These are phyloP conservation scores for Ostrea edulis DNA, from an alignment of 1,140 invertebrate genomes.

Conservation along the genomic window DNA sequence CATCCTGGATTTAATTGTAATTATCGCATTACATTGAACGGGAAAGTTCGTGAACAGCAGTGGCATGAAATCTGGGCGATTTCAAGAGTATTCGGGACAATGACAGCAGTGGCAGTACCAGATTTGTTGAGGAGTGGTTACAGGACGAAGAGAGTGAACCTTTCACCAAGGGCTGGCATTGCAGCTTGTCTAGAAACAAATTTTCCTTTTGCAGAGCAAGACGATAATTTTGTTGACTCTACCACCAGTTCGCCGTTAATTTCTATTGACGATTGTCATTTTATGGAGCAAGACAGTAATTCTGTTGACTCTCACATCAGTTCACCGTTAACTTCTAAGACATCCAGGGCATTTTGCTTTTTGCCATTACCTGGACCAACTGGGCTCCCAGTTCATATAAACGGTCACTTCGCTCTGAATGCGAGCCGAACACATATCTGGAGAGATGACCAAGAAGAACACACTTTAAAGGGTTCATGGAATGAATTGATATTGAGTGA, in stretches of 20 bases:
- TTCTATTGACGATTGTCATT: background rate
- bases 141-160: slow-evolving; percentile 52
- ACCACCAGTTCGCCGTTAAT: background rate
- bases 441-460: background rate
- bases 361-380: slow-evolving; percentile 73
- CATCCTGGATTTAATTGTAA: background rate
- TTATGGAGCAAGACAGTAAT: background rate
- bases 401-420: slow-evolving; percentile 76
- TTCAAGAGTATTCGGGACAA: slow-evolving; percentile 10
- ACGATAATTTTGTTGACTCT: background rate
- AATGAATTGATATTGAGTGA: slow-evolving; percentile 64
- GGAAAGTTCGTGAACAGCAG: background rate
- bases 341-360: slow-evolving; percentile 70
- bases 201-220: background rate
- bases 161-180: slow-evolving; percentile 72
- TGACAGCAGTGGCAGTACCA: background rate
- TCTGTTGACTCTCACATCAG: background rate
- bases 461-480: slow-evolving; percentile 58
- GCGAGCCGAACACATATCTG: slow-evolving; percentile 59
- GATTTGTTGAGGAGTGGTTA: slow-evolving; percentile 50
- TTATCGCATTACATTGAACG: background rate
- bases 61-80: slow-evolving; percentile 1
- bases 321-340: background rate
- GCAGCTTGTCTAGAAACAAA: slow-evolving; percentile 53
- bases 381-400: slow-evolving; percentile 73